A percentile compares a stretch with the other conserved stretches of the same genome.
Conservation (phyloP, 2,113 vertebrate genomes). For the Felis chaus region DNA sequence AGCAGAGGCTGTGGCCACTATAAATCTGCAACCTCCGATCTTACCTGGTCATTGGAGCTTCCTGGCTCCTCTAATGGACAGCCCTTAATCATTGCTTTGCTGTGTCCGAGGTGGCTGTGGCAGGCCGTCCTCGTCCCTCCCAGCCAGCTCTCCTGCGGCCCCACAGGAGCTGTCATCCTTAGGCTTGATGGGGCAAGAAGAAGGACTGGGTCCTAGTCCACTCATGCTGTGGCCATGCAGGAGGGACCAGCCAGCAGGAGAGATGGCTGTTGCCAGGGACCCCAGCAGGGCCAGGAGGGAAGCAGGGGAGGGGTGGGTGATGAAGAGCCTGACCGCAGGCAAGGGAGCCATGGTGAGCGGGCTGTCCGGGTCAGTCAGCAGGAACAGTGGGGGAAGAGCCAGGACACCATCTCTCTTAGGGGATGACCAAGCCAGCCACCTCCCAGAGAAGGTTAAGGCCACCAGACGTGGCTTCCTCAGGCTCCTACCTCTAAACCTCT, state of each 20-base stretch:
- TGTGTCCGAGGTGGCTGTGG: background rate
- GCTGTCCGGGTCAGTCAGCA: too few species aligned
- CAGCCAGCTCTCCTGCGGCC: accelerated
- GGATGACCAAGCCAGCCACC: background rate
- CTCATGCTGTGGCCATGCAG: background rate
- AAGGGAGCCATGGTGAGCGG: background rate
- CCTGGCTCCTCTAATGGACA: accelerated
- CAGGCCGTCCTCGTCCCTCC: background rate
- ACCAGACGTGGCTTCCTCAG: background rate
- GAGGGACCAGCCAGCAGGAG: background rate
- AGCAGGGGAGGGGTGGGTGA: accelerated
- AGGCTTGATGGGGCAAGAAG: background rate
- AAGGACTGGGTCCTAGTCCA: background rate
- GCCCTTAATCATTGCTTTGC: background rate
- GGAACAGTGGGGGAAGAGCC: too few species aligned
- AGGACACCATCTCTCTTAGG: background rate
- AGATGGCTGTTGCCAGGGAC: background rate
- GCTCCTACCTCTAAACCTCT: too few species aligned
- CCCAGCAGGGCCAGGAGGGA: background rate
- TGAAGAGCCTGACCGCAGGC: accelerated
- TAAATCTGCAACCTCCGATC: background rate
- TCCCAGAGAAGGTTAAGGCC: background rate
- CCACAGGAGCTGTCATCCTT: background rate
- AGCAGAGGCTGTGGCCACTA: background rate
- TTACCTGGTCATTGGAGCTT: background rate